Conservation (phyloP, 2,888 invertebrate species). For the Drosophila falleni region DNA sequence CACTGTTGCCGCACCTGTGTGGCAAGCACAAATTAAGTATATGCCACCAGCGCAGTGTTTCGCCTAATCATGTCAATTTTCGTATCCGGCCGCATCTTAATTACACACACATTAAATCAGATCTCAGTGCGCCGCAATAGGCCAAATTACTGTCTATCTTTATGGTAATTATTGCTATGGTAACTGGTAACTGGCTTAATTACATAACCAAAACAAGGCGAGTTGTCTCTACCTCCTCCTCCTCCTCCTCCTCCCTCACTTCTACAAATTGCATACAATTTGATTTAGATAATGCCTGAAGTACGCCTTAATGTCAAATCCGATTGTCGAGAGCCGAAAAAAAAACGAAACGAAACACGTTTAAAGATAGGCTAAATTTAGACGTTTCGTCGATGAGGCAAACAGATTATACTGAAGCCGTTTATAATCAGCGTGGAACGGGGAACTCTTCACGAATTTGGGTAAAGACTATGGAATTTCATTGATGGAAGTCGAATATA, state of each 20-base stretch:
- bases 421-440: constrained; percentile 20
- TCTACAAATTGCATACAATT: constrained; percentile 11
- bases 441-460: constrained; percentile 16
- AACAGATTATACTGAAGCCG: constrained; percentile 8
- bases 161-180: constrained; percentile 64
- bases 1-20: constrained; percentile 54
- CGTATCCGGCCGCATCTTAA: constrained; percentile 67
- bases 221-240: neutral
- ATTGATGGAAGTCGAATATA: constrained; percentile 3
- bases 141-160: constrained; percentile 66
- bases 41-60: constrained; percentile 45
- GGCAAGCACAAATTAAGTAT: constrained; percentile 40
- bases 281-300: constrained; percentile 33
- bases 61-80: constrained; percentile 60
- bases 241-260: neutral
- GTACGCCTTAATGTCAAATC: constrained; percentile 68
- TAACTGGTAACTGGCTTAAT: constrained; percentile 73
- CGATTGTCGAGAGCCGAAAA: constrained; percentile 48
- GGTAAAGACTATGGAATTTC: constrained; percentile 7
- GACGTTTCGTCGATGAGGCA: constrained; percentile 22
- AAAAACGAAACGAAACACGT: neutral
- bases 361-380: constrained; percentile 20
- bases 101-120: constrained; percentile 36
- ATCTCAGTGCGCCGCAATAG: constrained; percentile 45
- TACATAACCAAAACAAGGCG: constrained; percentile 51